Evolutionary conservation across 1,140 invertebrate species (phyloP).

Genomic region (Bicyclus anynana): DNA sequence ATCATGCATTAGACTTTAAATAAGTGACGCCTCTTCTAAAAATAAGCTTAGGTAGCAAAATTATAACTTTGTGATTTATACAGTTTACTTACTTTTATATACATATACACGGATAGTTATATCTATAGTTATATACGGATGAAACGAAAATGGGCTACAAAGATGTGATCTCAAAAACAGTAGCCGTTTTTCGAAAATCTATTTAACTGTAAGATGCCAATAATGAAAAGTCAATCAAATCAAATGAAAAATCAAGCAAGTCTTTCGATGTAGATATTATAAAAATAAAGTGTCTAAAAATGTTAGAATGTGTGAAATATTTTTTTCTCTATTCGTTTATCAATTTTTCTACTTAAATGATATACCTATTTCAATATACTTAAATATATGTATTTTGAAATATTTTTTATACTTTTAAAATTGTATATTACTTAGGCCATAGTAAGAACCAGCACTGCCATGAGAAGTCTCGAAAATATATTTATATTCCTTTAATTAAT

Average conservation of each 20-base stretch:
- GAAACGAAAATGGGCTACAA: constrained; percentile 30
- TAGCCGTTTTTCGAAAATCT: constrained; percentile 24
- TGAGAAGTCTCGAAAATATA: constrained; percentile 28
- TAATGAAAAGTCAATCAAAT: neutral
- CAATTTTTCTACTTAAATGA: too few relatives aligned
- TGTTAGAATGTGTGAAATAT: neutral
- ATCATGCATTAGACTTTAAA: constrained; percentile 31
- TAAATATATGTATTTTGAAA: neutral
- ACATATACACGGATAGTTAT: constrained; percentile 25
- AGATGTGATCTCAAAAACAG: constrained; percentile 63
- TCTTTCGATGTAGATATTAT: too few relatives aligned
- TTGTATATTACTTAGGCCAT: constrained; percentile 7
- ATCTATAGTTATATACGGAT: constrained; percentile 32
- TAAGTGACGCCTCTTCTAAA: constrained; percentile 34
- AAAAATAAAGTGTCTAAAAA: too few relatives aligned
- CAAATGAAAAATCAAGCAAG: too few relatives aligned
- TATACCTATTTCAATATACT: too few relatives aligned
- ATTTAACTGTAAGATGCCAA: constrained; percentile 8
- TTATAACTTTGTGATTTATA: constrained; percentile 41
- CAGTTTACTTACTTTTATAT: constrained; percentile 24
- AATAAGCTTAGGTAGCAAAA: constrained; percentile 36
- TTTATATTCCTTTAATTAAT: neutral
- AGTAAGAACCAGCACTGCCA: constrained; percentile 28
- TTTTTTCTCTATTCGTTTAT: neutral
- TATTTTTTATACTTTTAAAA: neutral